Conservation (phyloP, 2,888 invertebrate genomes). For the Altica lythri region DNA sequence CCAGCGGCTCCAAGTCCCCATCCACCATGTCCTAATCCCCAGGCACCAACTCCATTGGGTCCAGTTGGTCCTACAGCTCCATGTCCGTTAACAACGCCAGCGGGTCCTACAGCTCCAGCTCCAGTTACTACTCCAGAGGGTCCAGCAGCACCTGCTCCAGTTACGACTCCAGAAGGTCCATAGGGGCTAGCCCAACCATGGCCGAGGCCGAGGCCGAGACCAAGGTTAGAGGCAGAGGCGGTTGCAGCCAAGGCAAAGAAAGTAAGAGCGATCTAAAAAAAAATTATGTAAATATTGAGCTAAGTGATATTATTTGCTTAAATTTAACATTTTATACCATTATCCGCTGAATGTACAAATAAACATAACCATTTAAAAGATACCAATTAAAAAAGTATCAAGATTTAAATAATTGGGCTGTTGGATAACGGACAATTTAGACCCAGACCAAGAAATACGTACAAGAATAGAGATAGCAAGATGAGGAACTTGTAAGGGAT, state of each 20-base stretch:
- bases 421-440: no score
- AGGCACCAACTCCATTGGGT: slow-evolving; percentile 27
- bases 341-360: no score
- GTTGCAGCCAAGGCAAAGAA: slow-evolving; percentile 29
- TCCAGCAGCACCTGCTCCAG: slow-evolving; percentile 37
- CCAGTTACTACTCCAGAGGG: slow-evolving; percentile 36
- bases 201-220: slow-evolving; percentile 25
- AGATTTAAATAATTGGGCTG: no score
- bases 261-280: slow-evolving; percentile 28
- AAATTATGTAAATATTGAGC: not conserved
- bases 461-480: no score
- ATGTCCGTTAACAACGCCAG: slow-evolving; percentile 29
- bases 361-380: no score
- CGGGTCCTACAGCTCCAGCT: slow-evolving; percentile 33
- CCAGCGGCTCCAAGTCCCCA: slow-evolving; percentile 5
- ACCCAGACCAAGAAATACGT: no score
- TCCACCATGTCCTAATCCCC: slow-evolving; percentile 11
- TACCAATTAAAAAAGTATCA: no score
- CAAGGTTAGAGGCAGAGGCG: slow-evolving; percentile 30
- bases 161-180: slow-evolving; percentile 35
- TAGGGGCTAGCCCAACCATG: slow-evolving; percentile 21
- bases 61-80: slow-evolving; percentile 30
- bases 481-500: no score
- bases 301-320: not conserved
- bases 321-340: no score